Evolutionary conservation across 2,888 invertebrate species (phyloP), one percentile per base, ranked within the genome.

Genomic region (Zonitis immaculata): DNA sequence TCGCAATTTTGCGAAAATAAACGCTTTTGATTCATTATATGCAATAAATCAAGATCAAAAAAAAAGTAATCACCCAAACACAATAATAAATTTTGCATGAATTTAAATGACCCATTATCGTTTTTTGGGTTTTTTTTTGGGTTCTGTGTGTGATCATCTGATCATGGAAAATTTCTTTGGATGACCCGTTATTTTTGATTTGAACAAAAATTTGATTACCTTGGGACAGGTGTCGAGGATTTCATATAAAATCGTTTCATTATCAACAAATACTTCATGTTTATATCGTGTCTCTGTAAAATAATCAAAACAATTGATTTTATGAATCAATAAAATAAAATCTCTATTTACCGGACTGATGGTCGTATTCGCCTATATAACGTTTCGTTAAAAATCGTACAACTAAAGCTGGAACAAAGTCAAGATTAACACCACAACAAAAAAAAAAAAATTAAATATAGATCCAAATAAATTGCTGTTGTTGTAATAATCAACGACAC

Each of bases 281-380:
- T 91, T 94, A 76, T 95, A 93, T 75, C 90, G 85, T 74, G 87
- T 91, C 75, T 93, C 93, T 91, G 81, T 59, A 83, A 84, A 66
- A 64, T 66, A 62, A 66, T n/a, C n/a, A n/a, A n/a, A n/a, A n/a
- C n/a, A n/a, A n/a, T n/a, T n/a, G n/a, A n/a, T n/a, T n/a, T 58
- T 59, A 53, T 16, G 8, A 32, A 14, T 14, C 1, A 14, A 14
- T 27, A 11, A 1, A 18, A 14, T 18, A 1, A 3, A 18, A 35
- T 35, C 18, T 35, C 16, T 35, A 16, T 76, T 78, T 78, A 91
- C 93, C 93, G 81, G 89, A 87, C 76, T 93, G 91, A 74, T 94
- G 92, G 74, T 94, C 94, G 77, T 95, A 95, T 78, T 95, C 95
- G 44, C 95, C 94, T 59, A 95, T 95, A 76, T 92, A 95, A 52